Evolutionary conservation across 1,140 invertebrate genomes (phyloP), one percentile per base, ranked within the genome.

Genomic region (Drosophila gunungcola): DNA sequence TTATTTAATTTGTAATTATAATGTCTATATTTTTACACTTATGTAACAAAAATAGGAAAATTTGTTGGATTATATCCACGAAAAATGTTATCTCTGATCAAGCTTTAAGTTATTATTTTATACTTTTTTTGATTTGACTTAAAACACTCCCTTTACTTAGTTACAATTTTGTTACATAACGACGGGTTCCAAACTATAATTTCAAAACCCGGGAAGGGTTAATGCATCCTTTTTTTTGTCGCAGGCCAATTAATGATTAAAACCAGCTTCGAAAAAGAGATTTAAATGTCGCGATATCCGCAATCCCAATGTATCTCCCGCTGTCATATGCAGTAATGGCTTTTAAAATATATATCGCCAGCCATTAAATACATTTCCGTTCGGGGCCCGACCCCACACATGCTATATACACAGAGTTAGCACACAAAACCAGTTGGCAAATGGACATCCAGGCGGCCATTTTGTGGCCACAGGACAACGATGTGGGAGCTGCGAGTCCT

Each of bases 301-400:
- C 53, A 65, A 51, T 48, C 72, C 56, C 72, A 67, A 76, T 76
- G 73, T 76, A 76, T 75, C 72, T 67, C 73, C 62, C 41, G 53
- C 73, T 76, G 73, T 76, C 73, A 76, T 75, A 76, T 75, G 73
- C 73, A 76, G 73, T 76, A 76, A 75, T 75, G 73, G 73, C 53
- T 67, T 76, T 76, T 76, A 76, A 76, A 76, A 76, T 76, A 76
- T 76, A 76, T 76, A 76, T 76, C 72, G 73, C 73, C 38, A 38
- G 54, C 73, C 73, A 76, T 76, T 76, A 76, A 76, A 76, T 76
- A 76, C 72, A 75, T 67, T 75, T 76, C 61, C 73, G 70, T 58
- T 75, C 29, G 38, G 53, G 32, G 43, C 32, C 49, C 39, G 38
- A 12, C 11, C 43, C 39, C 34, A 21, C 32, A 36, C 48, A 74